These are phyloP conservation scores for Phaethon lepturus DNA, from an alignment of 2,113 vertebrate species.

Conservation along the genomic window DNA sequence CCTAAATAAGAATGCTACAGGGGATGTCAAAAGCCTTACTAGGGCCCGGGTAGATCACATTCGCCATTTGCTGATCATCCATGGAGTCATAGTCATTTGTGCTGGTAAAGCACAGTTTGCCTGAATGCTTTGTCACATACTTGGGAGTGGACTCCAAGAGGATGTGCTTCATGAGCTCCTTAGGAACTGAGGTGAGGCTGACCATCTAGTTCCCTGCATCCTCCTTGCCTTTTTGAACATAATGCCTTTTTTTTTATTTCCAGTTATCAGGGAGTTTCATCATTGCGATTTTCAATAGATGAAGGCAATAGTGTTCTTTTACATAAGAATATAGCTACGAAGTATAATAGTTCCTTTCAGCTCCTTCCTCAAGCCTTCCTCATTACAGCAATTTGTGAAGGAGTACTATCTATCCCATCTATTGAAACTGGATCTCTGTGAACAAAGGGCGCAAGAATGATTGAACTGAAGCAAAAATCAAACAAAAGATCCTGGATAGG, in stretches of 20 bases:
- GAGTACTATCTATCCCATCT: constrained; percentile 42
- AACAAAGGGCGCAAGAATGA: constrained; percentile 10
- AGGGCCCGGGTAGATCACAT: neutral
- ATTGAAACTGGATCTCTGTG: constrained; percentile 21
- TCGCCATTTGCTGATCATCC: neutral
- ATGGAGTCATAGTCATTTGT: neutral
- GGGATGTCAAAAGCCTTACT: neutral
- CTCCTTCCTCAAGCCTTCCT: constrained; percentile 40
- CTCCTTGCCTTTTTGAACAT: neutral
- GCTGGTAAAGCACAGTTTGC: neutral
- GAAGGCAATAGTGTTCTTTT: constrained; percentile 30
- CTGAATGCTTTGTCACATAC: accelerated
- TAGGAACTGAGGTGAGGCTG: neutral
- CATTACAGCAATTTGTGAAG: constrained; percentile 51
- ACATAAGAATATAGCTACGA: constrained; percentile 32
- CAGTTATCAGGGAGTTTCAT: neutral
- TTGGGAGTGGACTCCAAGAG: neutral
- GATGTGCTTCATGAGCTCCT: neutral
- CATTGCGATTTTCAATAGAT: neutral
- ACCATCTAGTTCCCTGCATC: neutral
- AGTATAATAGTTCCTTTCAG: constrained; percentile 51
- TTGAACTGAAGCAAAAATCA: constrained; percentile 41
- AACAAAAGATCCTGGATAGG: constrained; percentile 22
- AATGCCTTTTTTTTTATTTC: neutral
- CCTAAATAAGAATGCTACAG: neutral